Conservation (phyloP, 2,888 invertebrate species). For the Eupithecia abbreviata region DNA sequence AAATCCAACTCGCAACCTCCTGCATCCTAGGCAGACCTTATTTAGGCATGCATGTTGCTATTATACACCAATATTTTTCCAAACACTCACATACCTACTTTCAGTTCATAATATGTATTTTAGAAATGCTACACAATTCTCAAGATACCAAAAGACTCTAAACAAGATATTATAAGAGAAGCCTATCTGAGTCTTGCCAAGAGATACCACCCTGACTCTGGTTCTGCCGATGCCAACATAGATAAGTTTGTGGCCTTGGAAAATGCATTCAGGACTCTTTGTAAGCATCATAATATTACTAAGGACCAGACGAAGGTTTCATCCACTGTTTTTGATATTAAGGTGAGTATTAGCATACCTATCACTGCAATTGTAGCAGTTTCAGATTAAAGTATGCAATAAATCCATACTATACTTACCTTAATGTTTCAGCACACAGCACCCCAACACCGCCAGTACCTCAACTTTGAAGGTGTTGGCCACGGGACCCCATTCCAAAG, state of each 20-base stretch:
- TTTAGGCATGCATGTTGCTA: background rate
- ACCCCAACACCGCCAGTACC: constrained; percentile 94
- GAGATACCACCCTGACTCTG: constrained; percentile 93
- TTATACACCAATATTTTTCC: background rate
- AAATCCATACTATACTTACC: background rate
- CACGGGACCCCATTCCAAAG: constrained; percentile 90
- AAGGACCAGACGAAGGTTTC: constrained; percentile 75
- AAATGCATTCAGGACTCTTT: constrained; percentile 88
- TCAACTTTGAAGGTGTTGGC: constrained; percentile 91
- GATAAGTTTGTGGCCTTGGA: constrained; percentile 90
- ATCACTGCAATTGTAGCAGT: background rate
- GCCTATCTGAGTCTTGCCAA: constrained; percentile 91
- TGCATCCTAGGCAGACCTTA: no score
- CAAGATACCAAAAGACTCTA: constrained; percentile 86
- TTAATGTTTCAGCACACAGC: constrained; percentile 87
- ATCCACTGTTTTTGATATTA: constrained; percentile 86
- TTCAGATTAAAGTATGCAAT: background rate
- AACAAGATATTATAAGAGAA: constrained; percentile 87
- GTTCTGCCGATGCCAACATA: constrained; percentile 87
- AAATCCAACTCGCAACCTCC: no score
- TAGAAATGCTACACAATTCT: constrained; percentile 88
- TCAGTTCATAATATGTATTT: background rate
- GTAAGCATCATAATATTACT: constrained; percentile 84
- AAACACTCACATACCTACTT: background rate
- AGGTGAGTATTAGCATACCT: constrained; percentile 63